Evolutionary conservation across 2,888 invertebrate species (phyloP), one percentile per base, ranked within the genome.

Genomic region (Diachrysia chrysitis): DNA sequence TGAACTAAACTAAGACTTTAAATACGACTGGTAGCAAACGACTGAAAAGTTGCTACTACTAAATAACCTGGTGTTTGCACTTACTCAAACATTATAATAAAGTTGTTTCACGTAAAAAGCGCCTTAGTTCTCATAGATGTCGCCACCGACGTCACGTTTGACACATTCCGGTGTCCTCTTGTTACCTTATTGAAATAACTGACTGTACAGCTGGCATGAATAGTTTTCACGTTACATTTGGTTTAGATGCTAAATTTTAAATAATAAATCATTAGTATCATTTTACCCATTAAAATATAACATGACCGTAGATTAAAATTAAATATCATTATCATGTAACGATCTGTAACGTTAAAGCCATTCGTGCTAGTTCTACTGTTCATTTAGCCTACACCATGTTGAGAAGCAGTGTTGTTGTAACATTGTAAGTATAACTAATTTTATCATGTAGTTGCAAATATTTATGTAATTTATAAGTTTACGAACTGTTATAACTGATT

Each of bases 391-490:
- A 9, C 48, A 46, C 55, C 37, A 48, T 73, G 73, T 74, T 78
- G 48, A 71, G 42, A 23, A 61, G 71, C 73, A 71, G 81, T 70
- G 74, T 87, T 88, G 87, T 90, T 91, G 87, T 87, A 84, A 83
- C 80, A 81, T 83, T 85, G 79, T 84, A 85, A 81, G 76, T 83
- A 69, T 88, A 87, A 83, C 69, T 61, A 79, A 71, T 64, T 80
- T 71, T 81, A 81, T 79, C 71, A 73, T 85, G 79, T 78, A 81
- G 57, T 73, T 69, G 62, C 59, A 54, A 70, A 84, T 87, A 87
- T 88, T 89, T 83, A 87, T 91, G 84, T 90, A 89, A 89, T 91
- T 81, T 86, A 88, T 89, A 87, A 88, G 88, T 92, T 84, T 91
- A 92, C 85, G 87, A 89, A 88, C 85, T 90, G 92, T 92, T 92